Base-by-base conservation (phyloP, 2,113 vertebrate genomes). In the Phalacrocorax brasilianus region DNA sequence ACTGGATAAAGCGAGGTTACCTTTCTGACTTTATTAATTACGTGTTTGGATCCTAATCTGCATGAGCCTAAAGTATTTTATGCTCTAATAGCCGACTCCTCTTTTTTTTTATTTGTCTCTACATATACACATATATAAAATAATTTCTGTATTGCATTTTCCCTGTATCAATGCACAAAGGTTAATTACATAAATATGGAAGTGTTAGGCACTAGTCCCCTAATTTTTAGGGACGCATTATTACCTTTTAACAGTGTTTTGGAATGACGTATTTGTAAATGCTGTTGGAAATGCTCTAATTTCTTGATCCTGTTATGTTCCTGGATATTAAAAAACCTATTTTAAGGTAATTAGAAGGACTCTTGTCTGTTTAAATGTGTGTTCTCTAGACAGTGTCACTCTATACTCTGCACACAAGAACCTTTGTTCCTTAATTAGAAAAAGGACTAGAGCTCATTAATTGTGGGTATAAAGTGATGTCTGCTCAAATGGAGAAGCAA, bases 381-480 rank as follows among this genome's bases (percentile, higher is more conserved):
- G 96, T 97, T 97, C 96, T 97, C 85, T 79, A 95, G 97, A 95
- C 97, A 97, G 97, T 81, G 82, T 95, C 95, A 95, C 96, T 96
- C 97, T 97, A 73, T 95, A 96, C 91, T 94, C 83, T 77, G 75
- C 91, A 91, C 93, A 96, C 55, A 88, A 92, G 95, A 94, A 97
- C 97, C 97, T 98, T 98, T 97, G 97, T 98, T 98, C 97, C 95
- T 97, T 97, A 98, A 97, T 98, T 97, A 98, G 97, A 95, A 96
- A 97, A 97, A 95, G 93, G 94, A 95, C 97, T 91, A 81, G 96
- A 97, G 95, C 96, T 98, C 97, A 94, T 98, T 97, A 97, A 97
- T 97, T 97, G 97, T 96, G 93, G 91, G 95, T 97, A 97, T 96
- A 94, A 91, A 96, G 86, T 82, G 95, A 90, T 97, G 94, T 97